Conservation (phyloP, 2,797 vertebrate species). For the Onychomys torridus region DNA sequence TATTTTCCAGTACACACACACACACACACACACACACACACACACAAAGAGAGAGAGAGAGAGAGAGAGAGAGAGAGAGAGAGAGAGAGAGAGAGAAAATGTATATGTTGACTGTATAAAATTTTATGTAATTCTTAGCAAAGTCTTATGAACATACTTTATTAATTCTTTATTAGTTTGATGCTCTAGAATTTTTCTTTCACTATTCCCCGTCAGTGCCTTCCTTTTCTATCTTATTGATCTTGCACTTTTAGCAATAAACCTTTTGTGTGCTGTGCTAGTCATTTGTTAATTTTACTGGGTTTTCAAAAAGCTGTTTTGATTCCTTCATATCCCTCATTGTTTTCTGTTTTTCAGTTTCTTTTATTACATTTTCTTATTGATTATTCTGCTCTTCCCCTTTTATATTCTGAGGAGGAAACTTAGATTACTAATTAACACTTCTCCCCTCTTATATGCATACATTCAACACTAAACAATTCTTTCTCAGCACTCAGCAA, state of each 20-base stretch:
- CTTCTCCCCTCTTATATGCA: too few species aligned
- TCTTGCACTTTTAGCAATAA: neutral
- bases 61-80: too few species aligned
- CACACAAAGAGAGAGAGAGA: too few species aligned
- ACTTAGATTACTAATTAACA: neutral
- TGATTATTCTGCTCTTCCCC: neutral
- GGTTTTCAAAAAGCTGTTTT: neutral
- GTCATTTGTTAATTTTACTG: neutral
- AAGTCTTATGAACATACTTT: neutral
- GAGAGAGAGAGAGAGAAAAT: too few species aligned
- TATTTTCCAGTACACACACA: too few species aligned
- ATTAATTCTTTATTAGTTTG: neutral
- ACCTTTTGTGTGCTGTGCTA: neutral
- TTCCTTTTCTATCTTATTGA: neutral
- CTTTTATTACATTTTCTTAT: neutral
- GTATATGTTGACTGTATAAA: neutral
- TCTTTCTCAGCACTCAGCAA: neutral
- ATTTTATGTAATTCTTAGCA: neutral
- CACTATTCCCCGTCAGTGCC: neutral
- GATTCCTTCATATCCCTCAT: neutral
- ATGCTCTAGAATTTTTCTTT: neutral
- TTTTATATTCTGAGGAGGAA: neutral
- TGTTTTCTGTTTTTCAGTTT: neutral
- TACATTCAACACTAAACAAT: neutral
- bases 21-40: too few species aligned